Percentiles rank a stretch among this genome's conserved stretches.
Evolutionary conservation across 92 coral and sea anemone genomes (phyloP).

Genomic region (Palythoa caribaeorum): DNA sequence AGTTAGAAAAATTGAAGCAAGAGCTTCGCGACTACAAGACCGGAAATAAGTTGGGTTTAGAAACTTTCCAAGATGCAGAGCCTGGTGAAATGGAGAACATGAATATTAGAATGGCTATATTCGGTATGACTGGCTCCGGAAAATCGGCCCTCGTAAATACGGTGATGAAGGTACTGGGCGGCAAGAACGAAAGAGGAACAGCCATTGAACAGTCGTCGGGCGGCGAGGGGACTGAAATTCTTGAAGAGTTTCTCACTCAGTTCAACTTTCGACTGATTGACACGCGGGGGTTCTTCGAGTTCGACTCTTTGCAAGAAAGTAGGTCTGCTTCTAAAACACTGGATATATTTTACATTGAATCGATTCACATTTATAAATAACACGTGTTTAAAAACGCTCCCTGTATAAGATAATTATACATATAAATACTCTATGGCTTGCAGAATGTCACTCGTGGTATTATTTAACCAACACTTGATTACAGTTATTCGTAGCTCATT

Average conservation of each 20-base stretch:
- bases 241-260: conserved; percentile 67
- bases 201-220: conserved; percentile 83
- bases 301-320: conserved; percentile 69
- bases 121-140: conserved; percentile 84
- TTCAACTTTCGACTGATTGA: conserved; percentile 70
- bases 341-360: background rate
- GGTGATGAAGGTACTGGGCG: conserved; percentile 66
- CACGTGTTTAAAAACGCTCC: no score
- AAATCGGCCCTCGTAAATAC: conserved; percentile 82
- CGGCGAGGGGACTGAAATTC: conserved; percentile 74
- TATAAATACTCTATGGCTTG: no score
- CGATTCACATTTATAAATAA: no score
- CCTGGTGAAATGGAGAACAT: conserved; percentile 75
- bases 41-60: no score
- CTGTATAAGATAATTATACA: background rate
- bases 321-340: no score
- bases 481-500: no score
- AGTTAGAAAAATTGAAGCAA: conserved; percentile 53
- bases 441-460: no score
- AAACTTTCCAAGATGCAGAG: no score
- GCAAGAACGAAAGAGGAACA: conserved; percentile 53
- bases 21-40: conserved; percentile 71
- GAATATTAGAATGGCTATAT: conserved; percentile 70
- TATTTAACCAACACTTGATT: no score
- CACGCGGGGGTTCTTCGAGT: conserved; percentile 81